Evolutionary conservation across 2,797 vertebrate species (phyloP).

Genomic region (Lacerta agilis): DNA sequence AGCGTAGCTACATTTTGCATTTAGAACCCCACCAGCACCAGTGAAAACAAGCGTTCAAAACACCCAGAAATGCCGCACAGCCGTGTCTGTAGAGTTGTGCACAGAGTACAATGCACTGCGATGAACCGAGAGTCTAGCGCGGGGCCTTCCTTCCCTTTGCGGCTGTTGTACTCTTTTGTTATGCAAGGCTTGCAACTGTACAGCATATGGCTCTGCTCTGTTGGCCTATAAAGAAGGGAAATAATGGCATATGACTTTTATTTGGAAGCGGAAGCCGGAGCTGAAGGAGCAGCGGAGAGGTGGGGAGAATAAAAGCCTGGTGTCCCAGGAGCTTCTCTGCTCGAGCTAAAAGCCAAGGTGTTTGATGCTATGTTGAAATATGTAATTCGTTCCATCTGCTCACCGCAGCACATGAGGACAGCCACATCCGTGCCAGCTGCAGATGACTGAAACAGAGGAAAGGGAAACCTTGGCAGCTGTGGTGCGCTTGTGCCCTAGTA

Average conservation of each 20-base stretch:
- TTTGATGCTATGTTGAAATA: constrained; percentile 76
- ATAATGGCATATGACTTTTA: constrained; percentile 48
- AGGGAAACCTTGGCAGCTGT: constrained; percentile 58
- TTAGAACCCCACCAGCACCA: neutral
- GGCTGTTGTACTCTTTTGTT: constrained; percentile 20
- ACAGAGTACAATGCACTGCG: rapidly evolving
- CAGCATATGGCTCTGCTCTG: constrained; percentile 51
- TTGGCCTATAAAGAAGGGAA: constrained; percentile 61
- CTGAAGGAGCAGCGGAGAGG: neutral
- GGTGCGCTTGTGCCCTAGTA: constrained; percentile 43
- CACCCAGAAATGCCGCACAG: rapidly evolving
- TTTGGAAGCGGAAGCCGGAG: constrained; percentile 45
- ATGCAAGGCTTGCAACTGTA: constrained; percentile 39
- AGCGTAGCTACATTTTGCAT: neutral
- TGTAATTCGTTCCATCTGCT: constrained; percentile 76
- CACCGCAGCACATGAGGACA: constrained; percentile 42
- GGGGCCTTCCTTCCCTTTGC: constrained; percentile 11
- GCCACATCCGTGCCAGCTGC: constrained; percentile 45
- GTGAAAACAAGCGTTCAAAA: neutral
- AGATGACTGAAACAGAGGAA: constrained; percentile 49
- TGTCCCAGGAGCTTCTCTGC: constrained; percentile 60
- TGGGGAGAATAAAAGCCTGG: neutral
- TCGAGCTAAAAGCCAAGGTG: constrained; percentile 71
- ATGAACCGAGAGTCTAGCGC: neutral
- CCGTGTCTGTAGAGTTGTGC: neutral